A percentile compares a stretch with the other conserved stretches of the same genome.
Conservation (phyloP, 2,888 invertebrate species). For the Osmoderma eremita region DNA sequence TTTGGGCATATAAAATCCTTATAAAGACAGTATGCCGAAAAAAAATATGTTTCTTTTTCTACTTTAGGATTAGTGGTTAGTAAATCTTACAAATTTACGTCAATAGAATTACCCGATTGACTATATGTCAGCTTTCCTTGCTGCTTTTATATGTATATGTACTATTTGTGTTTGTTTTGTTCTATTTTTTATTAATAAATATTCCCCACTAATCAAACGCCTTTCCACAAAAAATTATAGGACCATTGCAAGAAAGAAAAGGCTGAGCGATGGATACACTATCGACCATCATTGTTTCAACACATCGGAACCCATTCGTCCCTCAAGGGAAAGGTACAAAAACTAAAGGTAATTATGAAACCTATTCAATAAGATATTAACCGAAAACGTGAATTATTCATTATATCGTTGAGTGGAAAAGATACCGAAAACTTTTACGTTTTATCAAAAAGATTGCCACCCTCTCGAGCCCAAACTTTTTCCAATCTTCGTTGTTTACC, state of each 20-base stretch:
- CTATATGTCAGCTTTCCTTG: no score
- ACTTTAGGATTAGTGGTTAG: no score
- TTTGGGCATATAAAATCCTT: no score
- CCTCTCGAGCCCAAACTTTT: constrained; percentile 6
- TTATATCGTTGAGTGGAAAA: not conserved
- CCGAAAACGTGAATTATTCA: not conserved
- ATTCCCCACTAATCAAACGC: no score
- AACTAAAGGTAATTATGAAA: constrained; percentile 77
- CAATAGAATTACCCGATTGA: no score
- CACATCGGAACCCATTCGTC: constrained; percentile 96
- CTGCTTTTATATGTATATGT: no score
- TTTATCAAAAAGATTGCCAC: not conserved
- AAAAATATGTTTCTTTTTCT: no score
- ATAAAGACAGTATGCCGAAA: no score
- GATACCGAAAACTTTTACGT: not conserved
- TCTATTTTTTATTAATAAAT: no score
- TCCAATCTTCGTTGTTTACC: constrained; percentile 16
- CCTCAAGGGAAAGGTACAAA: constrained; percentile 94
- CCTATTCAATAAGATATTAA: not conserved
- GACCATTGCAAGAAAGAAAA: constrained; percentile 85
- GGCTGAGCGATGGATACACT: constrained; percentile 82
- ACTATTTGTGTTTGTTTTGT: no score
- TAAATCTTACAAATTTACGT: no score
- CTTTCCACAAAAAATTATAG: no score
- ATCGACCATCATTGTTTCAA: constrained; percentile 92